Evolutionary conservation across 1,140 invertebrate species (phyloP).

Genomic region (Manduca sexta): DNA sequence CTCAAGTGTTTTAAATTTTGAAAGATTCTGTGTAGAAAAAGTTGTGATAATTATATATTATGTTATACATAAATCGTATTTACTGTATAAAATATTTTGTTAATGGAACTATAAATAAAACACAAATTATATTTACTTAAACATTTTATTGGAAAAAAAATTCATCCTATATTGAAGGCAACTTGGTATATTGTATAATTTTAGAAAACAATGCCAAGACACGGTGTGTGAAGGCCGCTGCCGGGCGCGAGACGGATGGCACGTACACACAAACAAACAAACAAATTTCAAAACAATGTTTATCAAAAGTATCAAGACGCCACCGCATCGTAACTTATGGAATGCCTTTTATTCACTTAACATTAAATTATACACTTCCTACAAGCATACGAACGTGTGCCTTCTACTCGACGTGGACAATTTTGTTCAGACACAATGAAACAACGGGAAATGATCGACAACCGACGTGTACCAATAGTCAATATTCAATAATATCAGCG

Average conservation of each 20-base stretch:
- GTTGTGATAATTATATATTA: neutral
- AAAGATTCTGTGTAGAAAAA: too few relatives aligned
- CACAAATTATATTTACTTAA: slow-evolving; percentile 57
- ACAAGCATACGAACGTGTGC: slow-evolving; percentile 46
- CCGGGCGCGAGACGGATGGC: slow-evolving; percentile 42
- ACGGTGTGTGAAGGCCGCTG: neutral
- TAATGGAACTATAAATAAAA: slow-evolving; percentile 45
- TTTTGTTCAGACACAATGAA: slow-evolving; percentile 40
- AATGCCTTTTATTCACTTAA: slow-evolving; percentile 68
- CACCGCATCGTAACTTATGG: slow-evolving; percentile 65
- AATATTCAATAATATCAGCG: neutral
- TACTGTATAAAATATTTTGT: neutral
- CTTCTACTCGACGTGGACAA: slow-evolving; percentile 28
- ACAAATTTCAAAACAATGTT: slow-evolving; percentile 9
- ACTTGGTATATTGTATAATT: slow-evolving; percentile 62
- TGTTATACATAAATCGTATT: neutral
- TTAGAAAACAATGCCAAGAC: slow-evolving; percentile 52
- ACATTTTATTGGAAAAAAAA: slow-evolving; percentile 69
- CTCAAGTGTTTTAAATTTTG: too few relatives aligned
- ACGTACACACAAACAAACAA: slow-evolving; percentile 46
- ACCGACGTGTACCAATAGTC: neutral
- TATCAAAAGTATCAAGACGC: slow-evolving; percentile 31
- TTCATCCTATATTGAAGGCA: slow-evolving; percentile 69
- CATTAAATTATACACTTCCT: slow-evolving; percentile 57
- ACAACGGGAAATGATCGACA: too few relatives aligned